phyloP scores from a whole-genome alignment of 2,888 invertebrate species.

The Pseudeuparius sepicola region DNA sequence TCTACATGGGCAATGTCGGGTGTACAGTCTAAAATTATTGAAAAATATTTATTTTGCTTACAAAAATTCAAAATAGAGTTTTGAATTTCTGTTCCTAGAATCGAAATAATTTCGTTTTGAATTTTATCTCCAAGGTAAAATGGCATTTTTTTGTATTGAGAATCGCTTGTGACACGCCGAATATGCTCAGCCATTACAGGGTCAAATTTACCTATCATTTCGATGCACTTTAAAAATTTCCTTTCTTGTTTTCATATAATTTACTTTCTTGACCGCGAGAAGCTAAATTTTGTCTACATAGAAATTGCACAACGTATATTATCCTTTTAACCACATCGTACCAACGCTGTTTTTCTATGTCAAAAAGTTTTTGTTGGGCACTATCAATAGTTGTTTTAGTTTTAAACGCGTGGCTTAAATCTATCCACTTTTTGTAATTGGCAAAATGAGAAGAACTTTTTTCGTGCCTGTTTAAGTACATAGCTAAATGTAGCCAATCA shows the following conservation, averaged over 20 bases:
- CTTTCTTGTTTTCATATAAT: constrained; percentile 11
- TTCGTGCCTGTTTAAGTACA: constrained; percentile 3
- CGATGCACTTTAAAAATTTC: constrained; percentile 11
- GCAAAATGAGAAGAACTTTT: constrained; percentile 1
- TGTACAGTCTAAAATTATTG: constrained; percentile 26
- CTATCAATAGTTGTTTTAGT: constrained; percentile 2
- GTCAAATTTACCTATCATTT: constrained; percentile 14
- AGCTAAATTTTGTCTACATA: constrained; percentile 6
- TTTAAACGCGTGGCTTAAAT: background rate
- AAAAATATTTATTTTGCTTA: constrained; percentile 23
- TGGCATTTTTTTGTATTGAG: constrained; percentile 1
- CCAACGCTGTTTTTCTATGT: constrained; percentile 11
- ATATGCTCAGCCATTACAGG: constrained; percentile 11
- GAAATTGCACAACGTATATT: constrained; percentile 7
- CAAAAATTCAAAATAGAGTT: constrained; percentile 8
- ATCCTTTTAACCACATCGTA: constrained; percentile 7
- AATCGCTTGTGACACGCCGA: background rate
- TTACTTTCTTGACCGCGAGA: constrained; percentile 8
- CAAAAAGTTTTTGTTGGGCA: background rate
- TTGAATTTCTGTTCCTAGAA: constrained; percentile 7
- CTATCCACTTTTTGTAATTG: constrained; percentile 2
- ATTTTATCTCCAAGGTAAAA: constrained; percentile 10
- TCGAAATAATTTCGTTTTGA: constrained; percentile 14
- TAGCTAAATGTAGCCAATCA: constrained; percentile 1
- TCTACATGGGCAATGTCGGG: constrained; percentile 23